phyloP scores from a whole-genome alignment of 2,797 vertebrate species.

The Picus viridis region DNA sequence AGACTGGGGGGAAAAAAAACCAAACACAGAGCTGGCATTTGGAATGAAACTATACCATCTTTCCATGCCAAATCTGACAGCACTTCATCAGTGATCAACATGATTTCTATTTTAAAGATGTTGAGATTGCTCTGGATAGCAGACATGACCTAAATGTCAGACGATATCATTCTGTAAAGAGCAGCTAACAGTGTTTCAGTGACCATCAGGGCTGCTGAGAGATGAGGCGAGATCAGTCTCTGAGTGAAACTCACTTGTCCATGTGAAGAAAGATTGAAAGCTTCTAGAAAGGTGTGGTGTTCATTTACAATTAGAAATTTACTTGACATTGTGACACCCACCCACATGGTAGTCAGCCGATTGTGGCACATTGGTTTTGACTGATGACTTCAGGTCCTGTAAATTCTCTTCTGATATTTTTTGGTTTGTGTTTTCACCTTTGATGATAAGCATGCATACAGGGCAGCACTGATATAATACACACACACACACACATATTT shows the following conservation, averaged over 20 bases:
- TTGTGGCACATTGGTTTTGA: background rate
- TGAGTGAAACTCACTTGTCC: background rate
- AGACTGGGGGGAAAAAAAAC: background rate
- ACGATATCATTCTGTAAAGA: background rate
- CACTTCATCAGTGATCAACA: background rate
- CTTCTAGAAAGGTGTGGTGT: background rate
- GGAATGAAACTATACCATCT: background rate
- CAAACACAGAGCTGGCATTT: background rate
- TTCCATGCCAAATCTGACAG: background rate
- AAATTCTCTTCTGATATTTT: background rate
- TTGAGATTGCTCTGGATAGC: background rate
- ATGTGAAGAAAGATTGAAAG: background rate
- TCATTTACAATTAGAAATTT: background rate
- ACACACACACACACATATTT: background rate
- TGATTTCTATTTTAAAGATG: background rate
- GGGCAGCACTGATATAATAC: background rate
- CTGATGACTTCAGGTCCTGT: background rate
- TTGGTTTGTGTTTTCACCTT: background rate
- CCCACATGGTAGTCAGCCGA: background rate
- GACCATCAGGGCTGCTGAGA: background rate
- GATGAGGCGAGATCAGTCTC: background rate
- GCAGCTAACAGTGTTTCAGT: background rate
- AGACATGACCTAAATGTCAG: background rate
- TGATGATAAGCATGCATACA: background rate
- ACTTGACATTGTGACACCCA: background rate